phyloP scores from a whole-genome alignment of 2,888 invertebrate genomes.

The Phyllotreta cruciferae region DNA sequence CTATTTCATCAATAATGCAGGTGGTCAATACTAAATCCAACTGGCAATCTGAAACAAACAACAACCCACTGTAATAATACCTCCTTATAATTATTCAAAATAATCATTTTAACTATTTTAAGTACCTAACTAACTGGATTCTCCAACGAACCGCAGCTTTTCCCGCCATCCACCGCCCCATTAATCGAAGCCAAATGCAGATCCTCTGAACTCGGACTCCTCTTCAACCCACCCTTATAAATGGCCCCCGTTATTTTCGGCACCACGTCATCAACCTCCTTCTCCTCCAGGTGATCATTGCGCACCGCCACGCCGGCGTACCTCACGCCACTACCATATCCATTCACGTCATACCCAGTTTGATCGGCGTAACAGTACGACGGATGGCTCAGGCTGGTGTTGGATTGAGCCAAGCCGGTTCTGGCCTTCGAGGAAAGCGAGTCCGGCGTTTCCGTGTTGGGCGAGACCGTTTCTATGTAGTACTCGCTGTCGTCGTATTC shows the following conservation, averaged over 20 bases:
- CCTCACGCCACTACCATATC: conserved; percentile 70
- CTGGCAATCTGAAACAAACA: too few relatives aligned
- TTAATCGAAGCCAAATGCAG: conserved; percentile 53
- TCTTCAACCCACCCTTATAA: conserved; percentile 67
- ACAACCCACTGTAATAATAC: too few relatives aligned
- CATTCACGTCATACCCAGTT: conserved; percentile 76
- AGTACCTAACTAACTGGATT: conserved; percentile 11
- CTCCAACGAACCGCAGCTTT: neutral
- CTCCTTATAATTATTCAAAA: too few relatives aligned
- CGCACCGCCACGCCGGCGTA: conserved; percentile 52
- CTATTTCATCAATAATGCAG: too few relatives aligned
- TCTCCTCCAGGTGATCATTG: conserved; percentile 9
- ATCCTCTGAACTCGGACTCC: conserved; percentile 42
- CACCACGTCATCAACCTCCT: conserved; percentile 60
- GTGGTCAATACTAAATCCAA: too few relatives aligned
- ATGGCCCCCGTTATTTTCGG: conserved; percentile 76
- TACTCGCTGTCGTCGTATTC: conserved; percentile 54
- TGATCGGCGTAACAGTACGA: conserved; percentile 84
- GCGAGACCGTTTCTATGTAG: conserved; percentile 53
- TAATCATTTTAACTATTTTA: neutral
- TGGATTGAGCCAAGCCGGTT: conserved; percentile 43
- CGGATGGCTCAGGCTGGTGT: conserved; percentile 77
- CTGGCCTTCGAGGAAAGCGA: conserved; percentile 59
- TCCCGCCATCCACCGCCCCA: conserved; percentile 36
- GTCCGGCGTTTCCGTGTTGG: conserved; percentile 52